These are phyloP conservation scores for Neostethus bicornis DNA, from an alignment of 2,797 vertebrate genomes.

Conservation along the genomic window DNA sequence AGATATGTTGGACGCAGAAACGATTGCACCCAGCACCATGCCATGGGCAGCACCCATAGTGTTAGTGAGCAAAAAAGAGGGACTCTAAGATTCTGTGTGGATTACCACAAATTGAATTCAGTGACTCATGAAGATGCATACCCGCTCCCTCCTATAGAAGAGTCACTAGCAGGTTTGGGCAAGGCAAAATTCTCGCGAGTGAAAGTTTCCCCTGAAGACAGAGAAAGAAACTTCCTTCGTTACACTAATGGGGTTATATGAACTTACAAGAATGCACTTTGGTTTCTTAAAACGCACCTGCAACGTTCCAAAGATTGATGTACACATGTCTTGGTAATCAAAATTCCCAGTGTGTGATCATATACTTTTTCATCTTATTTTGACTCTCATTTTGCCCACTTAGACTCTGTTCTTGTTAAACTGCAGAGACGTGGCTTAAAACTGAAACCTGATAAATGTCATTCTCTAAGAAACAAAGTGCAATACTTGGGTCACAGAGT, in stretches of 20 bases:
- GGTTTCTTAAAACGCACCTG: neutral
- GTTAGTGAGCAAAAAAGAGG: neutral
- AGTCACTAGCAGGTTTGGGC: neutral
- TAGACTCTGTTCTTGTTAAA: too few relatives aligned
- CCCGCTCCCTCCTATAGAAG: neutral
- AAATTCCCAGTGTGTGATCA: too few relatives aligned
- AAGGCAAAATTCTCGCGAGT: neutral
- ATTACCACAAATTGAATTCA: neutral
- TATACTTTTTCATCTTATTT: too few relatives aligned
- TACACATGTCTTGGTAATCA: neutral
- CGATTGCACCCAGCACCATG: neutral
- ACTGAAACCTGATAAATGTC: too few relatives aligned
- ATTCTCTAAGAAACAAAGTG: too few relatives aligned
- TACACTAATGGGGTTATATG: neutral
- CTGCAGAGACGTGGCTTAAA: too few relatives aligned
- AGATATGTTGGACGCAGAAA: neutral
- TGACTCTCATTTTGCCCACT: too few relatives aligned
- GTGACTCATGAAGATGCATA: neutral
- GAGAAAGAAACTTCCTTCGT: neutral
- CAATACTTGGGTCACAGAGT: too few relatives aligned
- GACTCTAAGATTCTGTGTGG: too few relatives aligned
- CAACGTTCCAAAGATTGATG: neutral
- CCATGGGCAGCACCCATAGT: neutral
- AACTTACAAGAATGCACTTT: neutral
- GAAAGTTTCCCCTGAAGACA: neutral